These are phyloP conservation scores for Leptinotarsa lineolata DNA, from an alignment of 1,140 invertebrate species.

Conservation along the genomic window DNA sequence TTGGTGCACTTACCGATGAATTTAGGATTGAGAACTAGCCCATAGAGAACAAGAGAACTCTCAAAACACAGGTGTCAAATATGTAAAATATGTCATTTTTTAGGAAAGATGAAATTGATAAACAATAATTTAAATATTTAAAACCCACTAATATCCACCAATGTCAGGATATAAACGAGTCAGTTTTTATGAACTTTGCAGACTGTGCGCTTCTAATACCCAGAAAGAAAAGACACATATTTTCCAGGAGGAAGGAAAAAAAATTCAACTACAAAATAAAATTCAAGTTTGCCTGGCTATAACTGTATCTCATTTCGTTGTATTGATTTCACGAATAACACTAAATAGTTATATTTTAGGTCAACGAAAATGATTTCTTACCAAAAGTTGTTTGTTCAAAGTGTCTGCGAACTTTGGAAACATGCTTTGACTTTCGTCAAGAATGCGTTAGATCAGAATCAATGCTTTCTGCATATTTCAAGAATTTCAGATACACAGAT, in stretches of 20 bases:
- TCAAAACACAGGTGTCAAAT: not conserved
- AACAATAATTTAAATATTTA: conserved; percentile 20
- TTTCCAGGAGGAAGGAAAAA: conserved; percentile 67
- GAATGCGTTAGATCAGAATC: conserved; percentile 69
- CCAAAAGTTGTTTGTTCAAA: conserved; percentile 72
- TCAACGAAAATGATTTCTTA: conserved; percentile 69
- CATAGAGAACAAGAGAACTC: too few relatives aligned
- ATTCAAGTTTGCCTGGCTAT: conserved; percentile 68
- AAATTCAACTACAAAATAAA: conserved; percentile 66
- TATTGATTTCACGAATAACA: not conserved
- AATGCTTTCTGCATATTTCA: conserved; percentile 70
- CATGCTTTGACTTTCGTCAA: conserved; percentile 65
- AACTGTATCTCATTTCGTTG: conserved; percentile 57
- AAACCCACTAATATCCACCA: conserved; percentile 17
- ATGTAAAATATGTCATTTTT: not conserved
- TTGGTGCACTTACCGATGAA: too few relatives aligned
- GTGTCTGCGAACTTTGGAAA: conserved; percentile 68
- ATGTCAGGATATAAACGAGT: conserved; percentile 63
- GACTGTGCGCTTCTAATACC: conserved; percentile 69
- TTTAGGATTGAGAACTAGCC: too few relatives aligned
- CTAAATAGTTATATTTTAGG: conserved; percentile 56
- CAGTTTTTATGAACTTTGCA: conserved; percentile 72
- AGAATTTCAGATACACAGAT: conserved; percentile 64
- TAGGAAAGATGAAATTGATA: conserved; percentile 12
- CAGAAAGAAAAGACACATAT: conserved; percentile 67